These are phyloP conservation scores for Formica aserva DNA, from an alignment of 2,888 invertebrate species.

Conservation along the genomic window DNA sequence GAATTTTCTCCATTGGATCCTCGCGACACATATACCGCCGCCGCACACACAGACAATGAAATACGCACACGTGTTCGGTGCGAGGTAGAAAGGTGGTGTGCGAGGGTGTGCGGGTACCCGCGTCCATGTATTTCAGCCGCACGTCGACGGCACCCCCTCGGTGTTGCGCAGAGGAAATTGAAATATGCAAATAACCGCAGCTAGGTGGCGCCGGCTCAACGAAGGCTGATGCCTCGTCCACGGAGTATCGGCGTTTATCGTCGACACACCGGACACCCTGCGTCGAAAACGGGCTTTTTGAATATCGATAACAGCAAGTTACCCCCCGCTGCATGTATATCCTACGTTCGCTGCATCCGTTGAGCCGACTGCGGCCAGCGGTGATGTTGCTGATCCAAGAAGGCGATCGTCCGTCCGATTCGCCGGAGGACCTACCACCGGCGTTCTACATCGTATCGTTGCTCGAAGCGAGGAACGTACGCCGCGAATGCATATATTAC, in stretches of 20 bases:
- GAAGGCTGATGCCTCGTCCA: slow-evolving; percentile 70
- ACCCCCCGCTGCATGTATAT: slow-evolving; percentile 31
- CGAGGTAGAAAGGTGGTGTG: slow-evolving; percentile 27
- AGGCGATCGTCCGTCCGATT: slow-evolving; percentile 29
- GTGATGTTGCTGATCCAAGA: slow-evolving; percentile 36
- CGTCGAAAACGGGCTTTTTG: slow-evolving; percentile 64
- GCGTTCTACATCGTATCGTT: not conserved
- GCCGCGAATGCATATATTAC: slow-evolving; percentile 46
- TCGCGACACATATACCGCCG: slow-evolving; percentile 49
- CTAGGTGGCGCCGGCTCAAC: slow-evolving; percentile 61
- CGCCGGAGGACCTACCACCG: not conserved
- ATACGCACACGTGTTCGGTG: slow-evolving; percentile 29
- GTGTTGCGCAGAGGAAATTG: slow-evolving; percentile 81
- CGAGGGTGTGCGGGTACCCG: slow-evolving; percentile 31
- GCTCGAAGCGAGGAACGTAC: slow-evolving; percentile 19
- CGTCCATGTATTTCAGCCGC: slow-evolving; percentile 61
- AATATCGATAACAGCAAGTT: slow-evolving; percentile 70
- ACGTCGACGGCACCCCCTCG: slow-evolving; percentile 71
- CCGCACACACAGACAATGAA: slow-evolving; percentile 29
- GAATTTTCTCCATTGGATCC: slow-evolving; percentile 64
- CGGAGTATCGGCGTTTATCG: slow-evolving; percentile 73
- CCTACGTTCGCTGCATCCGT: not conserved
- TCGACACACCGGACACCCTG: slow-evolving; percentile 63
- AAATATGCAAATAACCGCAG: slow-evolving; percentile 82
- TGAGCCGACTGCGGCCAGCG: not conserved